Evolutionary conservation across 2,113 vertebrate species (phyloP).

Genomic region (Diadophis punctatus): DNA sequence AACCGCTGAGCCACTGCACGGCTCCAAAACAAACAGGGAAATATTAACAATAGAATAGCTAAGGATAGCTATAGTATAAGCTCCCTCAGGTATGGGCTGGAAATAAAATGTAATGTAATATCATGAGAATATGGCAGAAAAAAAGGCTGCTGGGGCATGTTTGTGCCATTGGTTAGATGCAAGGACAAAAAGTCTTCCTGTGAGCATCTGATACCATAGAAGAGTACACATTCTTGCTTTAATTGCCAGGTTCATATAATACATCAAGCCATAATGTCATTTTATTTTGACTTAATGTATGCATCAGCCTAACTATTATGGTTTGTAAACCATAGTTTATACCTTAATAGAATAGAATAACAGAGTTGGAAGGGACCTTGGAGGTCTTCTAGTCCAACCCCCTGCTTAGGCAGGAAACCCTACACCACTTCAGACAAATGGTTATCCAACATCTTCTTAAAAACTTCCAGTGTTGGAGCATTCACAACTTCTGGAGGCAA

Average conservation of each 20-base stretch:
- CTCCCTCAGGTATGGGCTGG: neutral
- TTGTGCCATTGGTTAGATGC: neutral
- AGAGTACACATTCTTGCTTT: neutral
- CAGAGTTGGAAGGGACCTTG: too few species aligned
- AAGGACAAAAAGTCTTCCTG: neutral
- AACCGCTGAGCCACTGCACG: neutral
- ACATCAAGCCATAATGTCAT: neutral
- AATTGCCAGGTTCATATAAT: neutral
- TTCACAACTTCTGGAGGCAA: too few species aligned
- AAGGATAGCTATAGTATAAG: neutral
- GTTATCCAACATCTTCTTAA: too few species aligned
- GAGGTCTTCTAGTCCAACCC: too few species aligned
- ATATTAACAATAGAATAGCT: neutral
- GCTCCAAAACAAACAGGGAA: neutral
- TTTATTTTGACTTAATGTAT: neutral
- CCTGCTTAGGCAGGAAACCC: too few species aligned
- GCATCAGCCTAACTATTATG: neutral
- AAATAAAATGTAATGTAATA: neutral
- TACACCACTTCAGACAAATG: too few species aligned
- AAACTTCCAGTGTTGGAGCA: too few species aligned
- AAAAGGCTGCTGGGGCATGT: neutral
- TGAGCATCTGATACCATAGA: neutral
- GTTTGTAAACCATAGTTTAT: neutral
- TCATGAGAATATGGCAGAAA: neutral
- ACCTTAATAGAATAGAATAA: too few species aligned